Base-by-base conservation (phyloP, 2,113 vertebrate genomes). In the Myodes glareolus region DNA sequence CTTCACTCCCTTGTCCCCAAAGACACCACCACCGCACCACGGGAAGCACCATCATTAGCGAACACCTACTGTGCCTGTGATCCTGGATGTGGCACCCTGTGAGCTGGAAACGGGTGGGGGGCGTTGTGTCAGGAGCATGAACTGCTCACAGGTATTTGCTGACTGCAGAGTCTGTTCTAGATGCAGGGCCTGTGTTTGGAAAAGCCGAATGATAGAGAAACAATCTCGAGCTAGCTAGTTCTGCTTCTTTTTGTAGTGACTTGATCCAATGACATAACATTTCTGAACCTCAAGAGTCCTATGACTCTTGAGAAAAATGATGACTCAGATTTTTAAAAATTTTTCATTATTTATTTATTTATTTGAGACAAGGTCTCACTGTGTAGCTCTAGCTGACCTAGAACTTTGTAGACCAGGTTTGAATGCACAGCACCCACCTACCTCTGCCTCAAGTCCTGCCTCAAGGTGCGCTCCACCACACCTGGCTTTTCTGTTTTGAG, bases 201-300 rank as follows among this genome's bases (percentile, higher is more conserved):
- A 61, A 94, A 42, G 77, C 19, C 6, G 0, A 10, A 5, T 70
- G 36, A 21, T 27, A 42, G 10, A 87, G 8, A 12, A 68, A 82
- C 12, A 31, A 55, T 47, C 36, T 70, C 80, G 23, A 63, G 7
- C 47, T 45, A 81, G 17, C 61, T 89, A 76, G 17, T 52, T 86
- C 45, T 86, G 29, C 73, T 31, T 23, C 42, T 76, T 90, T 84
- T 45, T 96, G 58, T 91, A 42, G 76, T 87, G 76, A 39, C 11
- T 80, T 85, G 16, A 31, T 29, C 42, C 55, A 91, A 2, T 70
- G 73, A 76, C 33, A 88, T 78, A 78, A 90, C 23, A 29, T 81
- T 55, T 61, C 87, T 91, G 55, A 91, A 72, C 70, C 9, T 65
- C 72, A 89, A 82, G 31, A 91, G 58, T 8, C 63, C 88, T 84